Percentiles rank a stretch among this genome's conserved stretches.
phyloP scores from a whole-genome alignment of 2,888 invertebrate genomes.

The Phyto melanocephala region DNA sequence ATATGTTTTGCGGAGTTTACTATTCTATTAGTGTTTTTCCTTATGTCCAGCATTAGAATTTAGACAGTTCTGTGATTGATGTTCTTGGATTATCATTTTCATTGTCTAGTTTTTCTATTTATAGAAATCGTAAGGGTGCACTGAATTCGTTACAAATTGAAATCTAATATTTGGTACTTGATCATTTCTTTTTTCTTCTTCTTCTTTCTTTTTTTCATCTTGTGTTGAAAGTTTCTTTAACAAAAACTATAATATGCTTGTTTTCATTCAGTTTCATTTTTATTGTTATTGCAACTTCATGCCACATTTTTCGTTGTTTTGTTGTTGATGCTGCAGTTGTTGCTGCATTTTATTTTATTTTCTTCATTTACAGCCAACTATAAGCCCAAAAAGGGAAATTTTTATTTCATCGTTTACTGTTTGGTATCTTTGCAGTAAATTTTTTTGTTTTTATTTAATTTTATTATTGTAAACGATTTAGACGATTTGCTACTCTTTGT shows the following conservation, averaged over 20 bases:
- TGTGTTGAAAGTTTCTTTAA: constrained; percentile 32
- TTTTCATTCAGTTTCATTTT: constrained; percentile 39
- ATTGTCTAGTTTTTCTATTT: too few relatives aligned
- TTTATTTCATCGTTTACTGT: too few relatives aligned
- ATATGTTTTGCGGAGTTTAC: too few relatives aligned
- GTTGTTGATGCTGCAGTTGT: background rate
- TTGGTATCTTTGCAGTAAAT: background rate
- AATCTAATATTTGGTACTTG: background rate
- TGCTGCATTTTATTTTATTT: background rate
- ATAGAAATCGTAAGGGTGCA: background rate
- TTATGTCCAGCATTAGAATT: too few relatives aligned
- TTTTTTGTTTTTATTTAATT: background rate
- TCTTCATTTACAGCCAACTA: background rate
- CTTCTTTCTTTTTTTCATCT: background rate
- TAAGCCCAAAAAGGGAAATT: background rate
- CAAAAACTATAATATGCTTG: background rate
- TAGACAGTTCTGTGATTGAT: too few relatives aligned
- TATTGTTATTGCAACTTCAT: constrained; percentile 43
- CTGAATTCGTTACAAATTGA: background rate
- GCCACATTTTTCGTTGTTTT: constrained; percentile 23
- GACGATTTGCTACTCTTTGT: constrained; percentile 8
- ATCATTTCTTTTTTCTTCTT: background rate
- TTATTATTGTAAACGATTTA: background rate
- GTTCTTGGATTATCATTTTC: too few relatives aligned
- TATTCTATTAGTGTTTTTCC: too few relatives aligned